Evolutionary conservation across 2,888 invertebrate genomes (phyloP).

Genomic region (Lysandra bellargus): DNA sequence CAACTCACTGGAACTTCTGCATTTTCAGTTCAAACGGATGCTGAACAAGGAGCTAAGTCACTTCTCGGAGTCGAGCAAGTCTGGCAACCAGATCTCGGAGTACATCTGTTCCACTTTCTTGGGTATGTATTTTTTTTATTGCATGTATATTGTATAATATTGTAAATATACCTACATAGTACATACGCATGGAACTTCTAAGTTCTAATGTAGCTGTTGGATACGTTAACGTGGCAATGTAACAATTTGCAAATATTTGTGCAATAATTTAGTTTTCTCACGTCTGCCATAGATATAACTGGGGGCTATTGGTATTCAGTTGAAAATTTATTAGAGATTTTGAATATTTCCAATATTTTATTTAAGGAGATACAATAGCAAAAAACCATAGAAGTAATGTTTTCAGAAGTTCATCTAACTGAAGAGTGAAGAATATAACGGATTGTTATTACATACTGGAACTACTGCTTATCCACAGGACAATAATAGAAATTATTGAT

Average conservation of each 20-base stretch:
- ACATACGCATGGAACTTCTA: too few relatives aligned
- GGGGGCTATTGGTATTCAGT: background rate
- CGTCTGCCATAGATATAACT: background rate
- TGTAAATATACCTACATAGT: too few relatives aligned
- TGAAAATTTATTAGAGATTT: background rate
- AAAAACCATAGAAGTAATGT: background rate
- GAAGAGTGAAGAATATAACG: too few relatives aligned
- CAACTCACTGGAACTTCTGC: conserved; percentile 72
- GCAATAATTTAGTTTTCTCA: conserved; percentile 1
- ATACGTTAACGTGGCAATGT: background rate
- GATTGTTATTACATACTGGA: too few relatives aligned
- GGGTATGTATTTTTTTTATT: conserved; percentile 84
- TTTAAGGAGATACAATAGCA: background rate
- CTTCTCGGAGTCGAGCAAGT: conserved; percentile 99
- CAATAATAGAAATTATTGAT: too few relatives aligned
- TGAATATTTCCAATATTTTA: background rate
- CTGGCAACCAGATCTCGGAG: conserved; percentile 99
- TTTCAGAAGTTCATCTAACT: too few relatives aligned
- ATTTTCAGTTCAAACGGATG: conserved; percentile 98
- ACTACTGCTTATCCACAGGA: too few relatives aligned
- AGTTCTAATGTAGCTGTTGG: too few relatives aligned
- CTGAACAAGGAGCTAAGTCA: conserved; percentile 99
- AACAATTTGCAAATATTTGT: background rate
- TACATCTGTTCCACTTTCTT: conserved; percentile 99
- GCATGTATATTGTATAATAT: too few relatives aligned